These are phyloP conservation scores for Gadus macrocephalus DNA, from an alignment of 2,113 vertebrate species.

Conservation along the genomic window DNA sequence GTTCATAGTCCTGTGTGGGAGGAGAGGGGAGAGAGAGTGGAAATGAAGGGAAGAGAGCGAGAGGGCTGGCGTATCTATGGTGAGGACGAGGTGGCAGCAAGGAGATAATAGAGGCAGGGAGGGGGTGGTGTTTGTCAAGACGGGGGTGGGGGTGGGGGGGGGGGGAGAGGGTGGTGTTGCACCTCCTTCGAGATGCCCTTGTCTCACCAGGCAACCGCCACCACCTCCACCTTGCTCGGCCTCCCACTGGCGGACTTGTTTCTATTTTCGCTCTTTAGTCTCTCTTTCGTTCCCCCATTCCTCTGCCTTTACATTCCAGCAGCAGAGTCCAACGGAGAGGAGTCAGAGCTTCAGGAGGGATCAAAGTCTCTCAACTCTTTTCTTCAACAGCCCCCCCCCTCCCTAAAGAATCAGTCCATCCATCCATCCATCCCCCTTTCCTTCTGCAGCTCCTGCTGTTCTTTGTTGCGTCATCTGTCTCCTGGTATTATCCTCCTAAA, in stretches of 20 bases:
- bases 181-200: conserved; percentile 70
- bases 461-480: conserved; percentile 76
- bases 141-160: conserved; percentile 46
- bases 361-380: conserved; percentile 56
- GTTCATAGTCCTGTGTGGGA: conserved; percentile 55
- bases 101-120: conserved; percentile 51
- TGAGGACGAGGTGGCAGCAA: conserved; percentile 51
- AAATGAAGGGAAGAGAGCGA: background rate
- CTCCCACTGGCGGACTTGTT: conserved; percentile 43
- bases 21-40: conserved; percentile 35
- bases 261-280: conserved; percentile 20
- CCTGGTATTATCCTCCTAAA: conserved; percentile 53
- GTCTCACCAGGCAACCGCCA: conserved; percentile 66
- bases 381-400: conserved; percentile 7
- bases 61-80: conserved; percentile 64
- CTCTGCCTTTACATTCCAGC: conserved; percentile 23
- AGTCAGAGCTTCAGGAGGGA: conserved; percentile 33
- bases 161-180: conserved; percentile 21
- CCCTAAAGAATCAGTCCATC: background rate
- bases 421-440: conserved; percentile 20
- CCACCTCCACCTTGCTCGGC: conserved; percentile 14
- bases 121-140: conserved; percentile 51
- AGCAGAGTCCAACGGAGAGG: background rate
- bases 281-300: conserved; percentile 32
- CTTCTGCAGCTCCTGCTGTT: conserved; percentile 53